phyloP scores from a whole-genome alignment of 1,140 invertebrate species.

The Drosophila virilis region DNA sequence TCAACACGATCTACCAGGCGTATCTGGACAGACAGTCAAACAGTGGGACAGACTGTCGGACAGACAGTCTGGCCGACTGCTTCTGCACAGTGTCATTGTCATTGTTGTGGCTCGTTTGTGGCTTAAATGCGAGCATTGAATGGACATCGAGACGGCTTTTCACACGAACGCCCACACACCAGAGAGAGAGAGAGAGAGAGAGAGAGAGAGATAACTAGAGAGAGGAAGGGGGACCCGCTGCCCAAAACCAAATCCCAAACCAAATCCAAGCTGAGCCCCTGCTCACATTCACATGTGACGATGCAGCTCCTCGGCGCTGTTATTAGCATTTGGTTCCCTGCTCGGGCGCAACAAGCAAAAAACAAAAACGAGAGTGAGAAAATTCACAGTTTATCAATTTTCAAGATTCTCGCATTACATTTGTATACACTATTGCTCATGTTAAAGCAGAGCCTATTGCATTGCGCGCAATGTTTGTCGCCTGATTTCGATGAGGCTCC shows the following conservation, averaged over 20 bases:
- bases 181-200: not conserved
- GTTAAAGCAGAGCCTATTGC: not conserved
- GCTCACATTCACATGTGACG: not conserved
- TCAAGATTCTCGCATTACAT: conserved; percentile 50
- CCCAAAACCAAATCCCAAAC: conserved; percentile 19
- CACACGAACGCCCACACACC: conserved; percentile 76
- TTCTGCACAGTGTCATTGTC: conserved; percentile 50
- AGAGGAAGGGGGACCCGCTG: conserved; percentile 60
- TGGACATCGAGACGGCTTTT: conserved; percentile 56
- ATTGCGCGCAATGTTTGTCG: not conserved
- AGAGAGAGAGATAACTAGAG: not conserved
- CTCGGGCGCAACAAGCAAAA: conserved; percentile 20
- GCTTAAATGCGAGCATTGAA: conserved; percentile 56
- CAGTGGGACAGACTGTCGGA: conserved; percentile 32
- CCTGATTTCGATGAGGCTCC: not conserved
- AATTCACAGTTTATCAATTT: conserved; percentile 73
- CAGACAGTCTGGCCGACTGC: conserved; percentile 4
- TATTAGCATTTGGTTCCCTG: conserved; percentile 30
- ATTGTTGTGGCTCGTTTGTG: conserved; percentile 66
- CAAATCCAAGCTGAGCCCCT: conserved; percentile 2
- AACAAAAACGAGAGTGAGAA: conserved; percentile 61
- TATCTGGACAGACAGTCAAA: conserved; percentile 51
- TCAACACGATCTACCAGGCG: conserved; percentile 80
- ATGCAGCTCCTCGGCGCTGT: conserved; percentile 3
- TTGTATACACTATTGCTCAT: not conserved